Percentiles rank a stretch among this genome's conserved stretches.
These are phyloP conservation scores for Campylomormyrus tamandua DNA, from an alignment of 2,113 vertebrate genomes.

Conservation along the genomic window DNA sequence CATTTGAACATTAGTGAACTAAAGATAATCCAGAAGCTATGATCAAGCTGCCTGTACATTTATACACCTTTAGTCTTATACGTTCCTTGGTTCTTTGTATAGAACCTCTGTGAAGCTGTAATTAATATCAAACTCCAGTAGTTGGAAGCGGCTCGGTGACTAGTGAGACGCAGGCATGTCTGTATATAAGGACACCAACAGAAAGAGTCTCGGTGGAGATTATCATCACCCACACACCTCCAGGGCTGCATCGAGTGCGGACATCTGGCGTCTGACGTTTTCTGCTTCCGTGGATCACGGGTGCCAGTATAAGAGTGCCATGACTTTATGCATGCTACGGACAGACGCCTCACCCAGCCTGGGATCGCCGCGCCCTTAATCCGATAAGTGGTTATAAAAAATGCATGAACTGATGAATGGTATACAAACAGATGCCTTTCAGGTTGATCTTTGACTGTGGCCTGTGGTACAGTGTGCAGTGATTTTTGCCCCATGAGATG, in stretches of 20 bases:
- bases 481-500: not conserved
- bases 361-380: not conserved
- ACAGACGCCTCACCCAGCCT: not conserved
- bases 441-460: not conserved
- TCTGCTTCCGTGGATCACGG: not conserved
- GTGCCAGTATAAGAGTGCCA: not conserved
- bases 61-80: not conserved
- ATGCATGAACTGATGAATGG: not conserved
- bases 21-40: not conserved
- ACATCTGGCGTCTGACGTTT: not conserved
- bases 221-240: not conserved
- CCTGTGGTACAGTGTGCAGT: not conserved
- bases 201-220: not conserved
- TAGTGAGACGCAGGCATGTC: not conserved
- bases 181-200: not conserved
- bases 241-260: not conserved
- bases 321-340: not conserved
- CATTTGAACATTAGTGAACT: not conserved
- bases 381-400: not conserved
- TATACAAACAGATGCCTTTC: not conserved
- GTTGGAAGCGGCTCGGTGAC: not conserved
- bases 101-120: not conserved
- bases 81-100: not conserved
- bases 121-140: not conserved
- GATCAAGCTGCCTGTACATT: not conserved